phyloP scores from a whole-genome alignment of 2,113 vertebrate species.

The Eulacestoma nigropectus region DNA sequence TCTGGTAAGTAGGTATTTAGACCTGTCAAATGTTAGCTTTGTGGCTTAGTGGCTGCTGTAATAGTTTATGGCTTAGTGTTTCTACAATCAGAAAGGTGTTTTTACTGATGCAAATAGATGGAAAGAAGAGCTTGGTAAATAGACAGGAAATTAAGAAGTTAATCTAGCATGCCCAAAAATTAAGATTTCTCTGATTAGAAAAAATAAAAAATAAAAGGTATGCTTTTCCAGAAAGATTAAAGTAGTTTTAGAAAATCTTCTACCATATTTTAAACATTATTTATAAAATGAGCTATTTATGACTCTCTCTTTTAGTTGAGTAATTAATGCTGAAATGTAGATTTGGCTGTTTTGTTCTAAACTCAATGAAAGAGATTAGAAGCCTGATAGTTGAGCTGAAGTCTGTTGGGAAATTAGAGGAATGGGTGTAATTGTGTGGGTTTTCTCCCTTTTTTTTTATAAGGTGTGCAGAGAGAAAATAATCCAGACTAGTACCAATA shows the following conservation, averaged over 20 bases:
- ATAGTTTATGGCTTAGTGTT: background rate
- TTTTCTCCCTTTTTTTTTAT: background rate
- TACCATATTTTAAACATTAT: background rate
- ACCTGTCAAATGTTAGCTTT: background rate
- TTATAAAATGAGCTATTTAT: background rate
- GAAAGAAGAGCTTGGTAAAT: background rate
- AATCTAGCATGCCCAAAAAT: background rate
- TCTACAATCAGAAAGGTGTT: background rate
- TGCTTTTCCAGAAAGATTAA: background rate
- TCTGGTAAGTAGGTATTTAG: background rate
- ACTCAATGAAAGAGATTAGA: background rate
- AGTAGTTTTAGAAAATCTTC: background rate
- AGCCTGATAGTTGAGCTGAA: background rate
- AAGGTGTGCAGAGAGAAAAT: background rate
- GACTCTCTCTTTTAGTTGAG: background rate
- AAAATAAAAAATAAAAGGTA: background rate
- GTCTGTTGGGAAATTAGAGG: background rate
- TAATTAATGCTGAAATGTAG: background rate
- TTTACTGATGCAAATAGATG: background rate
- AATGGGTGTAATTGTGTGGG: background rate
- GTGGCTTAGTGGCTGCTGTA: background rate
- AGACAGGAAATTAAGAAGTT: background rate
- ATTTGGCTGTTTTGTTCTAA: background rate
- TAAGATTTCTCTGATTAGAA: background rate
- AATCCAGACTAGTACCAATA: background rate